Evolutionary conservation across 2,888 invertebrate species (phyloP), one percentile per base, ranked within the genome.

Genomic region (Agriotes lineatus): DNA sequence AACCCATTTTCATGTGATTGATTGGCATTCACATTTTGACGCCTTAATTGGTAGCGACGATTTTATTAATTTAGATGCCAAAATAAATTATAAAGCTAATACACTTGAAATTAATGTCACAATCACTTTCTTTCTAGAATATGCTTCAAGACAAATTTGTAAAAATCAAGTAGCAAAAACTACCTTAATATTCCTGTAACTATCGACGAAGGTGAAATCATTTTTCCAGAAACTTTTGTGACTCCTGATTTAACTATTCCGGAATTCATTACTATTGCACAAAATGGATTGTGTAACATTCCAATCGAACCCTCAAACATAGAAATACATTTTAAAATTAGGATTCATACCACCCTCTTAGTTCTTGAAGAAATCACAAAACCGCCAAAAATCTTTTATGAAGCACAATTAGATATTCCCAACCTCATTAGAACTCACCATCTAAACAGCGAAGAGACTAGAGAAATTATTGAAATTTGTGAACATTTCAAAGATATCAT

Each of bases 11-110:
- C 57, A 64, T 16, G 30, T 63, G 1, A 1, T 62, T 2, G 6
- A 37, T 22, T 68, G 63, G 63, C 63, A 63, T 16, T 52, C 57
- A 6, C n/a, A 57, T 9, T 64, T 64, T 18, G 52, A 69, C 48
- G 64, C 56, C 2, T 42, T 69, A 9, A 9, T 65, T 33, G 69
- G 69, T 1, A 64, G 58, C 44, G 14, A 12, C 3, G 18, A 44
- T 14, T 16, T 44, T 44, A 12, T 10, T 4, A 44, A 44, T 4
- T 16, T 68, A 50, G 52, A 52, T 7, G 68, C 63, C 0, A 68
- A 63, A 63, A 68, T 68, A 0, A 33, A 64, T 58, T 68, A 68
- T 35, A n/a, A 30, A 19, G 19, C 22, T 25, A 10, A 45, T 50
- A 52, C 18, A 30, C 50, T 37, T 45, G 48, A n/a, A 64, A 63